Percentiles rank a stretch among this genome's conserved stretches.
These are phyloP conservation scores for Diachasmimorpha longicaudata DNA, from an alignment of 1,140 invertebrate genomes.

Conservation along the genomic window DNA sequence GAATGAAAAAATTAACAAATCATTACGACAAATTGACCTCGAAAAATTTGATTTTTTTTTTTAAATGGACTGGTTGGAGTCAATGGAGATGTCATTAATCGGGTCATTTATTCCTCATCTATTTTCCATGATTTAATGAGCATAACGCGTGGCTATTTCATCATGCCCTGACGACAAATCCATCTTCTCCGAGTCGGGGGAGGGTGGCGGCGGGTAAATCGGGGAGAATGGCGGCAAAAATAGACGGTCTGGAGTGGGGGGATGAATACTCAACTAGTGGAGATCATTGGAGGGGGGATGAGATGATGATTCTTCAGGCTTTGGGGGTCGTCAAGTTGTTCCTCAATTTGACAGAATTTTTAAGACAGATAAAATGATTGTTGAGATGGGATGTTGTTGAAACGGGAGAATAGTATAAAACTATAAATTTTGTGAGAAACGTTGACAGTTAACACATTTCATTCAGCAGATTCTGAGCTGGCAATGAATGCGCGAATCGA, in stretches of 20 bases:
- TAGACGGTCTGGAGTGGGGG: background rate
- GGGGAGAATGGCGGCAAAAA: background rate
- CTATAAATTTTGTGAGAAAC: no score
- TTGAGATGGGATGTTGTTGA: no score
- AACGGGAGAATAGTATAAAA: no score
- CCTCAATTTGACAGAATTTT: no score
- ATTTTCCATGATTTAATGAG: background rate
- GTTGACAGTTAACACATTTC: no score
- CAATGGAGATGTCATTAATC: background rate
- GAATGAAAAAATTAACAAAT: background rate
- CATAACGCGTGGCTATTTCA: background rate
- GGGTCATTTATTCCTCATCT: slow-evolving; percentile 1
- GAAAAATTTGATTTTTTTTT: background rate
- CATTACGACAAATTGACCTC: background rate
- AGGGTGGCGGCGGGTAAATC: background rate
- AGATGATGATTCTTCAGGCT: no score
- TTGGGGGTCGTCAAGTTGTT: no score
- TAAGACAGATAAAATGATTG: no score
- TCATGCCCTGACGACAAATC: background rate
- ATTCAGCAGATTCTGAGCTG: no score
- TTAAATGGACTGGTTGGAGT: background rate
- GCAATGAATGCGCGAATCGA: no score
- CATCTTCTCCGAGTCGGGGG: background rate
- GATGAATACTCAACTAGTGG: no score
- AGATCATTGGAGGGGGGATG: no score